Evolutionary conservation across 2,888 invertebrate genomes (phyloP).

Genomic region (Drosophila birchii): DNA sequence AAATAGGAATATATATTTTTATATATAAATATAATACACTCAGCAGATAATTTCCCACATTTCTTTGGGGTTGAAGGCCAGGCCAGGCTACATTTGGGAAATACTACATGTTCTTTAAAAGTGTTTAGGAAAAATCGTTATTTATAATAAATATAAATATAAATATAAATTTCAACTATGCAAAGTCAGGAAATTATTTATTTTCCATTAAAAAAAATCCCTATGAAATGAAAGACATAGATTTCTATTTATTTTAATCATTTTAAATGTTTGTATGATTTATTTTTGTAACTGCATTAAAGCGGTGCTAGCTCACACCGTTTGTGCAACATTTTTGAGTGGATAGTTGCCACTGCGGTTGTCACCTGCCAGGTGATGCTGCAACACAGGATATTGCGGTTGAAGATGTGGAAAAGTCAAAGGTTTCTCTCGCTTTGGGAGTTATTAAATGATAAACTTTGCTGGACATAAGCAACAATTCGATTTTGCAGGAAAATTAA

Average conservation of each 20-base stretch:
- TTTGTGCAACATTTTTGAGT: constrained; percentile 12
- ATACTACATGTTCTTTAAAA: background rate
- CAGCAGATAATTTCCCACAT: background rate
- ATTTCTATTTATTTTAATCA: background rate
- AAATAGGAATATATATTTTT: background rate
- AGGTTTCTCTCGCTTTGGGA: background rate
- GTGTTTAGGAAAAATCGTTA: background rate
- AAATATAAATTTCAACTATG: background rate
- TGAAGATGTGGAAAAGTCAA: background rate
- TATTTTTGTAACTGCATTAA: background rate
- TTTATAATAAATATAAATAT: background rate
- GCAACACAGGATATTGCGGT: constrained; percentile 30
- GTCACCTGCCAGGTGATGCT: constrained; percentile 27
- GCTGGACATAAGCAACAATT: background rate
- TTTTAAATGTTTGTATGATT: background rate
- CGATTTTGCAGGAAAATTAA: too few relatives aligned
- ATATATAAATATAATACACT: background rate
- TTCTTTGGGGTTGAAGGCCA: background rate
- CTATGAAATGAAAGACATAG: background rate
- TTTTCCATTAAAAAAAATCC: background rate
- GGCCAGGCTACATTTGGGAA: background rate
- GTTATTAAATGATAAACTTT: background rate
- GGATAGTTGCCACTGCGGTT: constrained; percentile 24
- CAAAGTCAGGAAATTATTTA: background rate
- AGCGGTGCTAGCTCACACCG: background rate